Conservation (phyloP, 2,797 vertebrate species). For the Neomorphus geoffroyi region DNA sequence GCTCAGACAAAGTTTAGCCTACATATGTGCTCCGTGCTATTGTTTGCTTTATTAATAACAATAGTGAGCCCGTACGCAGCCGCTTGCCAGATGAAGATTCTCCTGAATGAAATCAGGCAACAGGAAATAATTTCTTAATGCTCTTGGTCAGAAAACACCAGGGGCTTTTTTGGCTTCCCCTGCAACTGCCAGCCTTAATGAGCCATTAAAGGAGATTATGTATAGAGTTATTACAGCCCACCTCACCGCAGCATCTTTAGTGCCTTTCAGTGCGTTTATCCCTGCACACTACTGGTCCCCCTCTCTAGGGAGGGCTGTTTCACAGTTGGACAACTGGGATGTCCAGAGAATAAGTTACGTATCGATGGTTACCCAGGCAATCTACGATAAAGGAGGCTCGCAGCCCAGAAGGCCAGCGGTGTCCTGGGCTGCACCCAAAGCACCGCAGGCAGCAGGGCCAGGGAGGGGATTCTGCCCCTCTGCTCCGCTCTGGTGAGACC, state of each 20-base stretch:
- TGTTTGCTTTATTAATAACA: neutral
- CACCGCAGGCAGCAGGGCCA: no score
- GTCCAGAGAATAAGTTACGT: neutral
- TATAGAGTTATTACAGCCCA: neutral
- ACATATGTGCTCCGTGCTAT: neutral
- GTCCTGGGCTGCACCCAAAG: no score
- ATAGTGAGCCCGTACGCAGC: neutral
- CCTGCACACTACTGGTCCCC: rapidly evolving
- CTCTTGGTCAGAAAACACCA: neutral
- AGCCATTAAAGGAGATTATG: neutral
- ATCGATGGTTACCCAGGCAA: neutral
- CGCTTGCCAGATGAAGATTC: neutral
- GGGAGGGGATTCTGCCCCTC: no score
- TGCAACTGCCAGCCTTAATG: neutral
- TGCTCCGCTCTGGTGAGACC: no score
- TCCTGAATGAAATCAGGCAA: neutral
- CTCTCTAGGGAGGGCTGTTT: neutral
- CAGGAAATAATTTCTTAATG: constrained; percentile 2
- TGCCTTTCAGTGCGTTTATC: neutral
- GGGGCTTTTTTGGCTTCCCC: neutral
- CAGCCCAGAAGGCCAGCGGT: no score
- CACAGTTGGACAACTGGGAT: neutral
- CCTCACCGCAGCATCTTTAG: neutral
- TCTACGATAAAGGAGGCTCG: neutral
- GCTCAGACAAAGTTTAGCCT: neutral